Evolutionary conservation across 2,797 vertebrate genomes (phyloP).

Genomic region (Sebastes minor): DNA sequence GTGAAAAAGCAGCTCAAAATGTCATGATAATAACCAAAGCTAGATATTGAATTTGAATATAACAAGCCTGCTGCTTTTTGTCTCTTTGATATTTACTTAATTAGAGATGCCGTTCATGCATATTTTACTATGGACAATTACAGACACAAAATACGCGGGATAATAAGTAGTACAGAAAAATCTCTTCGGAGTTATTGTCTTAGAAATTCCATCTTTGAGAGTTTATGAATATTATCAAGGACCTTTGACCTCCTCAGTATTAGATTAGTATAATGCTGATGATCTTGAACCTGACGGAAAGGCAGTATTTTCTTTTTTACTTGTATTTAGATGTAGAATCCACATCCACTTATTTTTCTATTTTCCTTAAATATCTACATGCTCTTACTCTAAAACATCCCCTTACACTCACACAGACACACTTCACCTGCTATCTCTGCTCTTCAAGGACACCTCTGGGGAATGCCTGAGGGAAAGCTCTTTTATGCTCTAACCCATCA

Average conservation of each 20-base stretch:
- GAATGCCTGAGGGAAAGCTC: conserved; percentile 26
- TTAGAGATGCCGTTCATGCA: background rate
- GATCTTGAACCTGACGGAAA: background rate
- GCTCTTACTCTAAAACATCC: too few relatives aligned
- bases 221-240: background rate
- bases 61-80: conserved; percentile 3
- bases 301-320: background rate
- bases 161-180: background rate
- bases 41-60: background rate
- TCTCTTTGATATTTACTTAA: conserved; percentile 27
- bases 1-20: background rate
- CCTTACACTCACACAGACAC: background rate
- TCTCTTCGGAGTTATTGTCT: background rate
- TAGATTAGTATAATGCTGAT: conserved; percentile 5
- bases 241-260: conserved; percentile 4
- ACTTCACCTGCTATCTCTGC: background rate
- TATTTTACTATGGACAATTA: conserved; percentile 2
- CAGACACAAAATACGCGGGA: background rate
- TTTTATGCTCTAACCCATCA: conserved; percentile 44
- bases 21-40: background rate
- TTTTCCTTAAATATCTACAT: background rate
- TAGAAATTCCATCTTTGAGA: too few relatives aligned
- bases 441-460: conserved; percentile 47
- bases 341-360: background rate
- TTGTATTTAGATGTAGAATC: background rate